These are phyloP conservation scores for Scaeva pyrastri DNA, from an alignment of 2,888 invertebrate genomes.

Conservation along the genomic window DNA sequence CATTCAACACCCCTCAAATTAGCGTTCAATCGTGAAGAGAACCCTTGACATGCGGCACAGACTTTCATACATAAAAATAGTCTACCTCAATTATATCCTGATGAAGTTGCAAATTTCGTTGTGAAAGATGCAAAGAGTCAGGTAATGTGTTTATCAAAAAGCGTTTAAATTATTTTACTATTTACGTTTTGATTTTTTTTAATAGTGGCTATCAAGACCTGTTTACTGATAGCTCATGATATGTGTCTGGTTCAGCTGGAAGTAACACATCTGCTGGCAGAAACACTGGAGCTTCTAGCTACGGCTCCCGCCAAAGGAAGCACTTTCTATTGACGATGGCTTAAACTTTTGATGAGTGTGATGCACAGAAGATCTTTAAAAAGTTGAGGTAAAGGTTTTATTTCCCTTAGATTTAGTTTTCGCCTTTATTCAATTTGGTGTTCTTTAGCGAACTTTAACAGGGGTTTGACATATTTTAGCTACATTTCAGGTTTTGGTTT, in stretches of 20 bases:
- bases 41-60: slow-evolving; percentile 97
- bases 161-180: background rate
- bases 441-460: no score
- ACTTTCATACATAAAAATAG: slow-evolving; percentile 93
- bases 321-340: slow-evolving; percentile 85
- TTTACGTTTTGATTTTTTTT: background rate
- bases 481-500: no score
- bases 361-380: slow-evolving; percentile 89
- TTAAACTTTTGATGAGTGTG: slow-evolving; percentile 91
- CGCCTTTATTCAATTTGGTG: background rate
- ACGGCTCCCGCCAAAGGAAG: slow-evolving; percentile 80
- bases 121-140: slow-evolving; percentile 88
- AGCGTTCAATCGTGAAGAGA: slow-evolving; percentile 95
- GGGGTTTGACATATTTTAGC: no score
- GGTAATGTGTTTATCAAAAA: slow-evolving; percentile 58
- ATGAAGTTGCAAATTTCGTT: slow-evolving; percentile 97
- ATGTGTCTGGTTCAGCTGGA: slow-evolving; percentile 86
- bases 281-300: slow-evolving; percentile 87
- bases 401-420: background rate
- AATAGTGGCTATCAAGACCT: slow-evolving; percentile 86
- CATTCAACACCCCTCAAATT: slow-evolving; percentile 94
- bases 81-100: slow-evolving; percentile 93
- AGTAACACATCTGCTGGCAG: slow-evolving; percentile 80
- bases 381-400: slow-evolving; percentile 86
- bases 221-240: slow-evolving; percentile 88